A percentile compares a stretch with the other conserved stretches of the same genome.
Conservation (phyloP, 2,113 vertebrate species). For the Entelurus aequoreus region DNA sequence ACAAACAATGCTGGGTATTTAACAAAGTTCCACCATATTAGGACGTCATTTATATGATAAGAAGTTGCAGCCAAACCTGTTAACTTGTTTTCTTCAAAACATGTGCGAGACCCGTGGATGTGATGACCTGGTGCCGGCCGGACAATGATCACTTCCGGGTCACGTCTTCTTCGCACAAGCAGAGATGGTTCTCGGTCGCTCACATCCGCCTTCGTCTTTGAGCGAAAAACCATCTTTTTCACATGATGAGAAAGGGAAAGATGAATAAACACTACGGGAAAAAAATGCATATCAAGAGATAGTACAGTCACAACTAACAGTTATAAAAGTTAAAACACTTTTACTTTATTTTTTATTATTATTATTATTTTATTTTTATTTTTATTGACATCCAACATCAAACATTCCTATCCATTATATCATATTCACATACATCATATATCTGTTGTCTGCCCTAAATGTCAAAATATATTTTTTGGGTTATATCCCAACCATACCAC, state of each 20-base stretch:
- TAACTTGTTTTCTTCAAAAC: neutral
- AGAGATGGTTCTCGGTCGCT: neutral
- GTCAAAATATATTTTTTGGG: too few species aligned
- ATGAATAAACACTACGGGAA: neutral
- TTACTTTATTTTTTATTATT: neutral
- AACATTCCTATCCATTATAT: too few species aligned
- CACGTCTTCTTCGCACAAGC: neutral
- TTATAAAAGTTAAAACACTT: neutral
- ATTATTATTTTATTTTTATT: too few species aligned
- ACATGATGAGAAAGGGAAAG: neutral
- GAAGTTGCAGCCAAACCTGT: slow-evolving; percentile 14
- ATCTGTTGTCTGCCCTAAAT: too few species aligned
- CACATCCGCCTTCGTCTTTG: slow-evolving; percentile 3
- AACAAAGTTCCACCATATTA: accelerated
- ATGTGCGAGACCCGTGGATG: slow-evolving; percentile 13
- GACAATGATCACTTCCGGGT: slow-evolving; percentile 27
- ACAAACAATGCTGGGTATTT: neutral
- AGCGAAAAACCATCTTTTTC: neutral
- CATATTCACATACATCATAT: too few species aligned
- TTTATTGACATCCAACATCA: too few species aligned
- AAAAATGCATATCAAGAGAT: neutral
- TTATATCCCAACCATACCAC: too few species aligned
- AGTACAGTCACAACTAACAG: neutral
- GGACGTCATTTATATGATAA: accelerated
- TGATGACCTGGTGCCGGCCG: neutral